These are phyloP conservation scores for Orgyia antiqua DNA, from an alignment of 2,888 invertebrate genomes.

Conservation along the genomic window DNA sequence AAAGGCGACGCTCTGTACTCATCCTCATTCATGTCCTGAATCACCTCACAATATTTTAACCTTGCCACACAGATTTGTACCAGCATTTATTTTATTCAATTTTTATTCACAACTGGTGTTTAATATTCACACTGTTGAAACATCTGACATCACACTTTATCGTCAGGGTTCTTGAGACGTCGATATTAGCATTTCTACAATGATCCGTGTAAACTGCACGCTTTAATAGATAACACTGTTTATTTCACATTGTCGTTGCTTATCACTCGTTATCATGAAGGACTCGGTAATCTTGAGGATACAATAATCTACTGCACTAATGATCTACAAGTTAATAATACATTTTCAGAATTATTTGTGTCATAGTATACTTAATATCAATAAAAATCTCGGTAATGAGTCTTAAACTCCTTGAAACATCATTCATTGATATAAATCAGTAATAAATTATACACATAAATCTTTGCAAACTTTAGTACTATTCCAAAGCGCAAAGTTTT, in stretches of 20 bases:
- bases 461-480: no score
- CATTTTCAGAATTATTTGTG: neutral
- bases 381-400: no score
- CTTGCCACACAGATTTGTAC: slow-evolving; percentile 25
- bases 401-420: no score
- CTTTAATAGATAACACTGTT: slow-evolving; percentile 42
- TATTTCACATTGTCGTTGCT: slow-evolving; percentile 36
- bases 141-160: slow-evolving; percentile 19
- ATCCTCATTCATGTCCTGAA: slow-evolving; percentile 66
- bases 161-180: slow-evolving; percentile 13
- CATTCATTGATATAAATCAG: no score
- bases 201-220: slow-evolving; percentile 31
- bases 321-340: slow-evolving; percentile 31
- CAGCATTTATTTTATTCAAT: slow-evolving; percentile 17
- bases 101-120: slow-evolving; percentile 13
- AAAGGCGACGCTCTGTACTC: slow-evolving; percentile 79
- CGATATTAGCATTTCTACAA: slow-evolving; percentile 12
- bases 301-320: slow-evolving; percentile 35
- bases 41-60: slow-evolving; percentile 30
- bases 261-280: slow-evolving; percentile 48
- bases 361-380: neutral
- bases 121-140: slow-evolving; percentile 12
- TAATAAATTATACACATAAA: no score
- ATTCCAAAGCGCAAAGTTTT: no score
- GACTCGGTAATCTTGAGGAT: slow-evolving; percentile 46